These are phyloP conservation scores for Globodera ellingtonae DNA, from an alignment of 1,140 invertebrate species.

Conservation along the genomic window DNA sequence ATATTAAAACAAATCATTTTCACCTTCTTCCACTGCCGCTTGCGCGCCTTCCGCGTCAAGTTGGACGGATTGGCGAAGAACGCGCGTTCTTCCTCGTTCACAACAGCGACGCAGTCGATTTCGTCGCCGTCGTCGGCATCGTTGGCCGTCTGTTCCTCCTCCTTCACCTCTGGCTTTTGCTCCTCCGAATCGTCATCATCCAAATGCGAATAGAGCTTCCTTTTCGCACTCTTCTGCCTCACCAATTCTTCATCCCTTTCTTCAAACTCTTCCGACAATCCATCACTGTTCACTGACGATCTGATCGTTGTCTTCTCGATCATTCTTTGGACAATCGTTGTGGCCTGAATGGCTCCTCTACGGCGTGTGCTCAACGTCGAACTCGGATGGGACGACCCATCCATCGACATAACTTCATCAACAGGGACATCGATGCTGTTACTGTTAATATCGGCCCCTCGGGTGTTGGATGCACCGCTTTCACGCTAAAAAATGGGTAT, in stretches of 20 bases:
- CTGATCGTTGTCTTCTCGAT: slow-evolving; percentile 1
- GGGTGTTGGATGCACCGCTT: neutral
- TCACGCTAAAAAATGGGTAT: neutral
- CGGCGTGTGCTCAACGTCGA: neutral
- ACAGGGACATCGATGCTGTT: neutral
- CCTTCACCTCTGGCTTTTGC: neutral
- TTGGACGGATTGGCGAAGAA: slow-evolving; percentile 29
- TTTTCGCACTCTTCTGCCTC: neutral
- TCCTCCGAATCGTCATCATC: slow-evolving; percentile 2
- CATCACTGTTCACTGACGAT: neutral
- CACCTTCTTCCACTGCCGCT: neutral
- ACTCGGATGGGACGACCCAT: neutral
- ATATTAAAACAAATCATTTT: neutral
- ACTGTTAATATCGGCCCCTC: neutral
- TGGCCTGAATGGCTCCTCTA: neutral
- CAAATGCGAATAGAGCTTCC: slow-evolving; percentile 13
- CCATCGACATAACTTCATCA: neutral
- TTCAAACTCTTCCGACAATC: neutral
- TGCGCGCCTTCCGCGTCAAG: slow-evolving; percentile 22
- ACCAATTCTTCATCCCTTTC: neutral
- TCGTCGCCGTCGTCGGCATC: neutral
- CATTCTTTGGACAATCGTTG: neutral
- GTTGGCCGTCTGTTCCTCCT: neutral
- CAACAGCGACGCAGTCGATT: neutral
- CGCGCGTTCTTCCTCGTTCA: neutral